Percentiles rank a stretch among this genome's conserved stretches.
Evolutionary conservation across 2,113 vertebrate species (phyloP).

Genomic region (Syrmaticus mikado): DNA sequence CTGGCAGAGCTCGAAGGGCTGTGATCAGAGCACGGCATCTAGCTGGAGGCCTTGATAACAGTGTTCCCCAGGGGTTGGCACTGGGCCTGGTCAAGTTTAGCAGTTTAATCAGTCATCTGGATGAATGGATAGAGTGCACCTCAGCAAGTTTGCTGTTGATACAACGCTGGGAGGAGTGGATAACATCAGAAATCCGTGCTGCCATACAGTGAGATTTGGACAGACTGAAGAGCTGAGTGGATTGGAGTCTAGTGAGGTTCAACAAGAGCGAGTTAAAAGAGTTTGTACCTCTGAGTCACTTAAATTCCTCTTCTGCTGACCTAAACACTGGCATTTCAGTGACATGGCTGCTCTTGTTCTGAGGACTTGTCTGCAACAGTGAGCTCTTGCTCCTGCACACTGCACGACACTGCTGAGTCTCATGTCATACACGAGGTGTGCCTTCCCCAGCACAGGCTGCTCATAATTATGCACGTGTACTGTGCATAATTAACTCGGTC

Average conservation of each 20-base stretch:
- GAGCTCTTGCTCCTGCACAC: background rate
- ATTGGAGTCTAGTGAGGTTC: background rate
- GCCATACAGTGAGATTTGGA: too few species aligned
- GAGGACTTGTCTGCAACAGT: accelerated
- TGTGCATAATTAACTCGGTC: too few species aligned
- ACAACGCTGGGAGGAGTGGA: background rate
- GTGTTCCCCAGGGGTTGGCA: too few species aligned
- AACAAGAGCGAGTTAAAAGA: background rate
- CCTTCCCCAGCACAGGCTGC: too few species aligned
- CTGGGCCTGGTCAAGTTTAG: background rate
- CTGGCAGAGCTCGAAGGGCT: background rate
- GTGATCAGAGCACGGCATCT: background rate
- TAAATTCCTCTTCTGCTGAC: background rate
- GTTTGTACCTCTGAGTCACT: background rate
- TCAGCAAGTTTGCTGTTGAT: background rate
- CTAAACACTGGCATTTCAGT: accelerated
- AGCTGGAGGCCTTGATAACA: background rate
- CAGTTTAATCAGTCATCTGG: background rate
- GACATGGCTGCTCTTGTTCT: too few species aligned
- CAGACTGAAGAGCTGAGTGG: too few species aligned
- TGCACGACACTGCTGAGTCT: accelerated
- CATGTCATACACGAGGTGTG: accelerated
- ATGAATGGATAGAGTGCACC: background rate
- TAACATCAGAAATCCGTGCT: background rate
- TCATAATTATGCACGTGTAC: too few species aligned